phyloP scores from a whole-genome alignment of 2,113 vertebrate species.

The Steatornis caripensis region DNA sequence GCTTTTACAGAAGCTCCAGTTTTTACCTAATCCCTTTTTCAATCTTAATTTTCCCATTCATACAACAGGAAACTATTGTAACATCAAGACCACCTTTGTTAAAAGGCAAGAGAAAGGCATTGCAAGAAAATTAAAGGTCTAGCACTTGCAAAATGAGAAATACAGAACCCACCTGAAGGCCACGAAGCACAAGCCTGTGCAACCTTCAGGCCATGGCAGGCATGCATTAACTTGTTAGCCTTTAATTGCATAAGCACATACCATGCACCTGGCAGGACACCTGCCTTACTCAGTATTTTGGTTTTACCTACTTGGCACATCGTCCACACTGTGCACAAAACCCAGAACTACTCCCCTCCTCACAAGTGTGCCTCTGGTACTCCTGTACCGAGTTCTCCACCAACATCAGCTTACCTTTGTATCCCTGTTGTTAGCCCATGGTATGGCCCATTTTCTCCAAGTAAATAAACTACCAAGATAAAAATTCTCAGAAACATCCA shows the following conservation, averaged over 20 bases:
- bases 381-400: neutral
- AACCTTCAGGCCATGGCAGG: neutral
- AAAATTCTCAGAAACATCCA: neutral
- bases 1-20: neutral
- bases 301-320: neutral
- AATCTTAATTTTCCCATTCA: neutral
- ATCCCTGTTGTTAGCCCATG: neutral
- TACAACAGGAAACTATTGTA: neutral
- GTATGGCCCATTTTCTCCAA: neutral
- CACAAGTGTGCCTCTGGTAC: neutral
- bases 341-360: neutral
- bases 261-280: neutral
- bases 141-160: neutral
- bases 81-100: neutral
- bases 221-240: neutral
- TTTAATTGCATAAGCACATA: neutral
- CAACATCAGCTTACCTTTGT: neutral
- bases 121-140: neutral
- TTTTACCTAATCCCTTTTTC: neutral
- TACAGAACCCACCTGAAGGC: neutral
- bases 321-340: neutral
- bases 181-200: neutral
- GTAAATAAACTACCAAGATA: neutral
- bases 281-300: neutral
- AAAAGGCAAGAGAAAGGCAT: neutral